Conservation (phyloP, 2,113 vertebrate species). For the Stigmatopora argus region DNA sequence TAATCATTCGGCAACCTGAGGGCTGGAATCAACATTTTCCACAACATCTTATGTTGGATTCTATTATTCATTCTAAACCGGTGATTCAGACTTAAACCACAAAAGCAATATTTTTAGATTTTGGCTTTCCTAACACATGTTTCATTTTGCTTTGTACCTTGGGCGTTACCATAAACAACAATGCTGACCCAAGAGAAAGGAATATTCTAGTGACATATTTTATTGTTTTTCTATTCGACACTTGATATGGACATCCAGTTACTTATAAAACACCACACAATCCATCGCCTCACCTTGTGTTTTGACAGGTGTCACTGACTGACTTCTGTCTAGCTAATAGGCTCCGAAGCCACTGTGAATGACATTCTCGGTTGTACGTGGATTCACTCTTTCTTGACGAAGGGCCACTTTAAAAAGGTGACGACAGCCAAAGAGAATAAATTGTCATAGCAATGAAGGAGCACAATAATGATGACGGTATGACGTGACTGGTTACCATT, state of each 20-base stretch:
- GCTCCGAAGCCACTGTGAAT: slow-evolving; percentile 45
- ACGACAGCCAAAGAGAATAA: slow-evolving; percentile 47
- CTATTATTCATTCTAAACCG: slow-evolving; percentile 20
- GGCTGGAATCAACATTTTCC: neutral
- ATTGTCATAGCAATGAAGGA: slow-evolving; percentile 43
- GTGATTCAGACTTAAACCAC: neutral
- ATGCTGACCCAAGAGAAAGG: slow-evolving; percentile 19
- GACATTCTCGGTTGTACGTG: slow-evolving; percentile 54
- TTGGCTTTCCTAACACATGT: slow-evolving; percentile 11
- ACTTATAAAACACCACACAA: slow-evolving; percentile 34
- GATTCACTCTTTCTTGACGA: slow-evolving; percentile 50
- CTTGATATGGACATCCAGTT: slow-evolving; percentile 38
- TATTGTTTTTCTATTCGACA: slow-evolving; percentile 45
- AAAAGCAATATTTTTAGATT: slow-evolving; percentile 3
- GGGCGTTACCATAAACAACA: slow-evolving; percentile 4
- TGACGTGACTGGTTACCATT: slow-evolving; percentile 22
- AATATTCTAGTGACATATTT: slow-evolving; percentile 34
- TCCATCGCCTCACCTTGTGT: slow-evolving; percentile 47
- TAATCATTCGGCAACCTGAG: neutral
- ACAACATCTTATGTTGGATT: slow-evolving; percentile 16
- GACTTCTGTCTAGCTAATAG: slow-evolving; percentile 47
- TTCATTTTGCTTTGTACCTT: slow-evolving; percentile 15
- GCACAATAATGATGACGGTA: slow-evolving; percentile 35
- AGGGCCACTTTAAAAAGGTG: slow-evolving; percentile 50
- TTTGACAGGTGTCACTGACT: slow-evolving; percentile 57